Conservation (phyloP, 92 coral and sea anemone genomes). For the Meandrina meandrites region DNA sequence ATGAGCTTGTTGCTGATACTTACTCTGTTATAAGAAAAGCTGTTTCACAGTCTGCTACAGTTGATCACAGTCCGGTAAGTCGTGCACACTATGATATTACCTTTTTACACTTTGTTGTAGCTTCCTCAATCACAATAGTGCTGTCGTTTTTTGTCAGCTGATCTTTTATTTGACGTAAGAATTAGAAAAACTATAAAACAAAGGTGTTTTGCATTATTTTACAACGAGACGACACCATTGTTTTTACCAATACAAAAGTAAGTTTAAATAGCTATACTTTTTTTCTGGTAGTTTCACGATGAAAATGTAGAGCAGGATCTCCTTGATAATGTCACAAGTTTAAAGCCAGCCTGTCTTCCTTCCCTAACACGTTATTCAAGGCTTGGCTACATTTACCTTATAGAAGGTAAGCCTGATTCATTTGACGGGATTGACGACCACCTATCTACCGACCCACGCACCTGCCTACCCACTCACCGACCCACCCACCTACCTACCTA, state of each 20-base stretch:
- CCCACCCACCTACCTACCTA: too few species aligned
- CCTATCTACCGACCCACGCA: too few species aligned
- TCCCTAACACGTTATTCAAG: neutral
- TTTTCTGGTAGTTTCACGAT: slow-evolving; percentile 3
- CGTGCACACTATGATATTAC: neutral
- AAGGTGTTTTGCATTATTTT: neutral
- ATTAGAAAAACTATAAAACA: neutral
- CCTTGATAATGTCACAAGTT: neutral
- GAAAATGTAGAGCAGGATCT: neutral
- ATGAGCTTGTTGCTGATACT: slow-evolving; percentile 24
- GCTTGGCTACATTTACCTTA: slow-evolving; percentile 12
- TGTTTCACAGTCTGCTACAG: neutral
- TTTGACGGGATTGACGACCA: neutral
- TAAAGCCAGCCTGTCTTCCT: slow-evolving; percentile 9
- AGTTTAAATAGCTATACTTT: neutral
- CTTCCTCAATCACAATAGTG: too few species aligned
- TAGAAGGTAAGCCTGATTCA: slow-evolving; percentile 11
- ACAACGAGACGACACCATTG: neutral
- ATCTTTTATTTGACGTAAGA: neutral
- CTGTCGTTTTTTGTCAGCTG: neutral
- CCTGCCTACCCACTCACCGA: too few species aligned
- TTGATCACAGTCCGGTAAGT: slow-evolving; percentile 1
- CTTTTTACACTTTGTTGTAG: too few species aligned
- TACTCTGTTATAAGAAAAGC: slow-evolving; percentile 33
- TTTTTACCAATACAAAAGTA: neutral